Evolutionary conservation across 2,888 invertebrate genomes (phyloP).

Genomic region (Lathronympha strigana): DNA sequence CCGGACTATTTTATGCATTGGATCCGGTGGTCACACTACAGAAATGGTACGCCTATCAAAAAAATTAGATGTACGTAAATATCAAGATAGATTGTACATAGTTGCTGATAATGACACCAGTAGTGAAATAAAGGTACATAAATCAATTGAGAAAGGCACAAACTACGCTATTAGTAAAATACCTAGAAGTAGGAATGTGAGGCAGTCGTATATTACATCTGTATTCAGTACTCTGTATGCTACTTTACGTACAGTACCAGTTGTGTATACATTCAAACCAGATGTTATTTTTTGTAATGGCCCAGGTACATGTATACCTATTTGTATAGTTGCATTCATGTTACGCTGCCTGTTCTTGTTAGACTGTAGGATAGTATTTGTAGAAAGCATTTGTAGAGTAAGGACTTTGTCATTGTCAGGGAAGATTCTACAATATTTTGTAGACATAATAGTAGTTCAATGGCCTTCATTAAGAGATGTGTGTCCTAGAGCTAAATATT

Average conservation of each 20-base stretch:
- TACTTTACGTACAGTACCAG: slow-evolving; percentile 86
- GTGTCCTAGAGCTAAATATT: slow-evolving; percentile 88
- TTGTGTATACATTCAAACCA: slow-evolving; percentile 88
- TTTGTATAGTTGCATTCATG: slow-evolving; percentile 91
- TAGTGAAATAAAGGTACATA: slow-evolving; percentile 88
- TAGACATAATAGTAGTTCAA: slow-evolving; percentile 95
- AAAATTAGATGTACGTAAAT: slow-evolving; percentile 85
- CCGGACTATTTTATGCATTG: slow-evolving; percentile 86
- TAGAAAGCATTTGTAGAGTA: slow-evolving; percentile 98
- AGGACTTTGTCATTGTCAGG: slow-evolving; percentile 95
- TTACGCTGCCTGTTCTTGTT: slow-evolving; percentile 87
- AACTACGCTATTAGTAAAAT: slow-evolving; percentile 85
- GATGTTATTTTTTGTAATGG: slow-evolving; percentile 96
- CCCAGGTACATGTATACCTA: slow-evolving; percentile 97
- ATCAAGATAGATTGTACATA: slow-evolving; percentile 90
- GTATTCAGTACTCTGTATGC: slow-evolving; percentile 91
- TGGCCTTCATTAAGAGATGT: slow-evolving; percentile 91
- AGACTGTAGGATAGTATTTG: slow-evolving; percentile 91
- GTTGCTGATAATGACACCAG: slow-evolving; percentile 90
- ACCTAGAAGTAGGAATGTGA: slow-evolving; percentile 93
- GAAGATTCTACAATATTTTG: slow-evolving; percentile 91
- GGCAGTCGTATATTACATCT: slow-evolving; percentile 92
- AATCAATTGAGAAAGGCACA: slow-evolving; percentile 68
- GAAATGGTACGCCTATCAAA: slow-evolving; percentile 93
- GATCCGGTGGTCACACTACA: slow-evolving; percentile 97